Conservation (phyloP, 2,888 invertebrate species). For the Stenichneumon culpator region DNA sequence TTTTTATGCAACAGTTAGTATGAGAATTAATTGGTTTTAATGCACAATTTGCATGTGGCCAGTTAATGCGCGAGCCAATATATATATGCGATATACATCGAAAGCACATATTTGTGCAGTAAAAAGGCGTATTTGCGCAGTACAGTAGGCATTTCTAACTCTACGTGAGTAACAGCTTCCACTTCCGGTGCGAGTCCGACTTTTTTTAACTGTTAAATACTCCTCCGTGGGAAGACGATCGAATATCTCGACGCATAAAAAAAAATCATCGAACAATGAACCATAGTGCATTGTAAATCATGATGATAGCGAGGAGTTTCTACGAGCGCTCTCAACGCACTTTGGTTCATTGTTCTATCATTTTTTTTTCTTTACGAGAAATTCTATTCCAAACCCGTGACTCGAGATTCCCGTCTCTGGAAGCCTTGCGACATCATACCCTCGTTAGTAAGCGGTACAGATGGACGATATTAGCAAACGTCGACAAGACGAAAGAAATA, state of each 20-base stretch:
- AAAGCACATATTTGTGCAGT: not conserved
- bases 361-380: not conserved
- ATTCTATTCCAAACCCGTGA: not conserved
- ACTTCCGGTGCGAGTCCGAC: not conserved
- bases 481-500: not conserved
- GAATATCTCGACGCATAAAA: not conserved
- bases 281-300: not conserved
- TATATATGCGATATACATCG: slow-evolving; percentile 48
- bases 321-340: not conserved
- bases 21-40: slow-evolving; percentile 56
- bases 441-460: not conserved
- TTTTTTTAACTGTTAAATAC: not conserved
- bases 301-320: not conserved
- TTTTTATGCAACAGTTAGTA: slow-evolving; percentile 29
- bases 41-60: not conserved
- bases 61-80: not conserved
- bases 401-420: not conserved
- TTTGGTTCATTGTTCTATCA: slow-evolving; percentile 10
- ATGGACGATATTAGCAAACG: not conserved
- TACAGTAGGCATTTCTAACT: not conserved
- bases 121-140: not conserved
- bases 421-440: not conserved
- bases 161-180: not conserved
- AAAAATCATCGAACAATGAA: slow-evolving; percentile 3
- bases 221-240: slow-evolving; percentile 2